Conservation (phyloP, 1,140 invertebrate genomes). For the Papilio polyxenes region DNA sequence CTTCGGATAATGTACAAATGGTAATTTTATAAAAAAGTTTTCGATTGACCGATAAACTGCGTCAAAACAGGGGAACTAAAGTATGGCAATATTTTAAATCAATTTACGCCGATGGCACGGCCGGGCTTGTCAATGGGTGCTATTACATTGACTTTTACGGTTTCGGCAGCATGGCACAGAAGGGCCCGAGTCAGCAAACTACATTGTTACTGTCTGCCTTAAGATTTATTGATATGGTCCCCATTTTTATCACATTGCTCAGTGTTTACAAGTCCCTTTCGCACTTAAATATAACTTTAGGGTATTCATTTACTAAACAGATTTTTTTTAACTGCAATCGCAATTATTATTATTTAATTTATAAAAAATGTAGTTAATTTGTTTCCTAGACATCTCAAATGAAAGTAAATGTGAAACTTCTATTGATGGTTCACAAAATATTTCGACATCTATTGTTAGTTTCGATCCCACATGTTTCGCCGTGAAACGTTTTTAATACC, state of each 20-base stretch:
- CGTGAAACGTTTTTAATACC: too few species aligned
- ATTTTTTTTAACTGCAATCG: background rate
- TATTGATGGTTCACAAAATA: too few species aligned
- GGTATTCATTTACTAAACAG: background rate
- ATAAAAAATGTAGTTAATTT: too few species aligned
- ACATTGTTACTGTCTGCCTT: conserved; percentile 42
- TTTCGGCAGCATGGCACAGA: conserved; percentile 30
- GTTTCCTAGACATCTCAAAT: too few species aligned
- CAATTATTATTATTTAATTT: background rate
- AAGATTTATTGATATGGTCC: conserved; percentile 44
- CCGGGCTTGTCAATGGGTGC: conserved; percentile 25
- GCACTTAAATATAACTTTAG: background rate
- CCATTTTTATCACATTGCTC: conserved; percentile 12
- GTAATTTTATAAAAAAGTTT: background rate
- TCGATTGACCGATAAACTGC: background rate
- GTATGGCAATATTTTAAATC: conserved; percentile 35
- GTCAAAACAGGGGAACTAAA: background rate
- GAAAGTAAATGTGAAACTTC: too few species aligned
- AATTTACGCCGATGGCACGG: conserved; percentile 32
- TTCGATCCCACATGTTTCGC: too few species aligned
- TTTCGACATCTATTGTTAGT: too few species aligned
- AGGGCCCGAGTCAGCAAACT: conserved; percentile 40
- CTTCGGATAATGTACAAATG: too few species aligned
- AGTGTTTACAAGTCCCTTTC: conserved; percentile 20
- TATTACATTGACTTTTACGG: conserved; percentile 39